Evolutionary conservation across 2,888 invertebrate genomes (phyloP), one percentile per base, ranked within the genome.

Genomic region (Drosophila fungiperda): DNA sequence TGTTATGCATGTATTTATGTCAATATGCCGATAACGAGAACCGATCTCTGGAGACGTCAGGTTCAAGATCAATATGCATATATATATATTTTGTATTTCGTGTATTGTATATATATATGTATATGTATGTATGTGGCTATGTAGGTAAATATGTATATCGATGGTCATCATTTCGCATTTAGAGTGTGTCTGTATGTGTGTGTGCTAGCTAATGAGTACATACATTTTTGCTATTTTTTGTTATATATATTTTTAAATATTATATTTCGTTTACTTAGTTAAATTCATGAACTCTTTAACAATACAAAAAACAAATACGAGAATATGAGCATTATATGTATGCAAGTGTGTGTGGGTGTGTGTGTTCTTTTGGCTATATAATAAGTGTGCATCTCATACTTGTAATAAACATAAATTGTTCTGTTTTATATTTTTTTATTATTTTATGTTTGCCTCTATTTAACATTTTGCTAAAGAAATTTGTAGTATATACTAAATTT

Each of bases 111-210:
- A 48, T 63, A 36, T 54, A 40, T 70, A 49, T 64, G 38, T 80
- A 49, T 66, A 38, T 70, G 74, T 76, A 70, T 58, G 62, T 76
- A 61, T 55, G 49, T 76, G 38, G 64, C 52, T 75, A 71, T 78
- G 75, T 87, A 87, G 67, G 68, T 84, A 74, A 73, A 75, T 87
- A 77, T 78, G 81, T 78, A 85, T 87, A 90, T 87, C 87, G 87
- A 90, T 87, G 87, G 87, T 87, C 87, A 89, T 70, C 87, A 82
- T 87, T 87, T 89, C 87, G 79, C 82, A 75, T 89, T 89, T 79
- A 74, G 89, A 88, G 87, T 87, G 89, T 67, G 48, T 75, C 52
- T 58, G 61, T 73, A 61, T 38, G 50, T 65, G 55, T 63, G 66
- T 69, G 82, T 74, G 82, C 84, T 71, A 83, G 72, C 81, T 82